Conservation (phyloP, 2,797 vertebrate species). For the Graptemys geographica region DNA sequence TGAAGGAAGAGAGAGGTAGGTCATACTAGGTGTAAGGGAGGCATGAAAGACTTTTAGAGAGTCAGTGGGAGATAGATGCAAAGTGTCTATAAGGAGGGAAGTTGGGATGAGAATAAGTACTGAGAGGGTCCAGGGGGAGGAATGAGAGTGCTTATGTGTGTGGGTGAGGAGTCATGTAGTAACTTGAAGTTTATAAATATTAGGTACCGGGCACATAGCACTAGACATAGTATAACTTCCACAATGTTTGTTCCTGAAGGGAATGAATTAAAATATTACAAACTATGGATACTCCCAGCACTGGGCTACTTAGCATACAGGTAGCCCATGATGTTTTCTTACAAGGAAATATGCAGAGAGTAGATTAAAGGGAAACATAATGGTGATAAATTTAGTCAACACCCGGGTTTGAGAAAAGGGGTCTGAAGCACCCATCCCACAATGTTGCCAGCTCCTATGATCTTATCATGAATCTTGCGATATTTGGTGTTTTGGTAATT, state of each 20-base stretch:
- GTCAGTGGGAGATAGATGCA: neutral
- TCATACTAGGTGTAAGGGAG: neutral
- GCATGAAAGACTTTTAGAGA: neutral
- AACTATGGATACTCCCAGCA: neutral
- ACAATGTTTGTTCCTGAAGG: constrained; percentile 24
- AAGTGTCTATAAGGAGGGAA: neutral
- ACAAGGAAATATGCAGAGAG: constrained; percentile 2
- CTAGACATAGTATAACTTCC: neutral
- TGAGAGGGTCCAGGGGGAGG: neutral
- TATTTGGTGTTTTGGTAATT: constrained; percentile 31
- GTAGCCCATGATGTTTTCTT: neutral
- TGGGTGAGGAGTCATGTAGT: neutral
- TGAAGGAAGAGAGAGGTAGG: neutral
- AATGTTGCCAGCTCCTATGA: neutral
- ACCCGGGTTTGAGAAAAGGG: neutral
- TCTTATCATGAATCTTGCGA: neutral
- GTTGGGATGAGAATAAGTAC: neutral
- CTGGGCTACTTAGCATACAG: neutral
- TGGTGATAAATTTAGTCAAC: neutral
- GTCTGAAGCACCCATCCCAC: neutral
- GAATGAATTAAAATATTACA: constrained; percentile 10
- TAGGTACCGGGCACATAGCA: rapidly evolving
- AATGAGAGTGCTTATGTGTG: neutral
- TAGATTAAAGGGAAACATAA: constrained; percentile 1
- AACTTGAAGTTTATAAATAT: neutral